These are phyloP conservation scores for Oreortyx pictus DNA, from an alignment of 2,797 vertebrate genomes.

Conservation along the genomic window DNA sequence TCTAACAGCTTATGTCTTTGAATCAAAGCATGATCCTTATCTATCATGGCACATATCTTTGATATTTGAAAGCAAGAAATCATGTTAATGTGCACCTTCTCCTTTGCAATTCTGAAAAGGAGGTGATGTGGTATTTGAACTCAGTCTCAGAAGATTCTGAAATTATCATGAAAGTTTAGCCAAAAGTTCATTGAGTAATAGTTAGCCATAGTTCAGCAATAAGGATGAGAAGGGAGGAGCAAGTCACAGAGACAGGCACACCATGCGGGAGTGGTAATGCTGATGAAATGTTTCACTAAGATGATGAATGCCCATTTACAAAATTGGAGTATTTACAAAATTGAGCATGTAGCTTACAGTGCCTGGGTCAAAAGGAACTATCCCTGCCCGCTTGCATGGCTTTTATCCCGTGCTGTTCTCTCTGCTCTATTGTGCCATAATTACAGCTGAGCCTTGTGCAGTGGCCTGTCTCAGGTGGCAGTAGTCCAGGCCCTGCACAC, in stretches of 20 bases:
- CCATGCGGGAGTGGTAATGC: rapidly evolving
- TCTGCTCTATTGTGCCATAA: neutral
- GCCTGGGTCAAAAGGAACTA: slow-evolving; percentile 37
- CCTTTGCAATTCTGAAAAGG: neutral
- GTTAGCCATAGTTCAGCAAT: neutral
- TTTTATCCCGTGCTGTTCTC: slow-evolving; percentile 19
- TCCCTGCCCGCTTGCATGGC: neutral
- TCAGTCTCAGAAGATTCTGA: slow-evolving; percentile 3
- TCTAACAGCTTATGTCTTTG: slow-evolving; percentile 18
- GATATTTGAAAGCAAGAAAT: neutral
- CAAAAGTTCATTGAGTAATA: neutral
- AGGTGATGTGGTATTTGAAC: slow-evolving; percentile 3
- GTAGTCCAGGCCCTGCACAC: neutral
- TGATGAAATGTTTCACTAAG: slow-evolving; percentile 15
- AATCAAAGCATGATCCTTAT: slow-evolving; percentile 54
- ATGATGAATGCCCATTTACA: slow-evolving; percentile 63
- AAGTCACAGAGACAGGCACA: neutral
- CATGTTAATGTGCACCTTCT: slow-evolving; percentile 13
- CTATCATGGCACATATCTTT: neutral
- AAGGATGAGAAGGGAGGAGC: slow-evolving; percentile 3
- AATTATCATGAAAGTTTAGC: neutral
- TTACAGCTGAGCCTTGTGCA: slow-evolving; percentile 28
- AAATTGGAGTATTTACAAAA: slow-evolving; percentile 61
- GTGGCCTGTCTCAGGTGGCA: slow-evolving; percentile 18
- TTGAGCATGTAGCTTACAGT: slow-evolving; percentile 40